phyloP scores from a whole-genome alignment of 2,113 vertebrate genomes.

The Pedetes capensis region DNA sequence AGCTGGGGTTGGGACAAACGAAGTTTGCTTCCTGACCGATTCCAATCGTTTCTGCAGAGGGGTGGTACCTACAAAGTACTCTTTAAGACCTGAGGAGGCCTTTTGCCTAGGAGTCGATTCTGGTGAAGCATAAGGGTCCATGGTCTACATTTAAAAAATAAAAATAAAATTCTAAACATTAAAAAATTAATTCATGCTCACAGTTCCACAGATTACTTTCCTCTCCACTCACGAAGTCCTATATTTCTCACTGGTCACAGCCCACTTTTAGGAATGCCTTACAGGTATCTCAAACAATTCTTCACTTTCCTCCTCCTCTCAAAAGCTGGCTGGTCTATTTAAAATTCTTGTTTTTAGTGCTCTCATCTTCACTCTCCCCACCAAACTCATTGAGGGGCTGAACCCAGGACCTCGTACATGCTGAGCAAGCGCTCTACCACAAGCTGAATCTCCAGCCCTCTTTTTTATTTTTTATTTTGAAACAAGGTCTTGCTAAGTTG shows the following conservation, averaged over 20 bases:
- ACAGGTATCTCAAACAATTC: background rate
- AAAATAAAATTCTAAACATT: slow-evolving; percentile 14
- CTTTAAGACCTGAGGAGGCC: slow-evolving; percentile 24
- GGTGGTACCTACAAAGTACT: slow-evolving; percentile 52
- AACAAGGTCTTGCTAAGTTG: too few relatives aligned
- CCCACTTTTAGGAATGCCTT: background rate
- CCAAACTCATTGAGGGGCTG: too few relatives aligned
- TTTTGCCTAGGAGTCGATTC: slow-evolving; percentile 32
- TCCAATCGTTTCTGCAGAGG: slow-evolving; percentile 69
- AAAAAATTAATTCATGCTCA: background rate
- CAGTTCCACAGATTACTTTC: background rate
- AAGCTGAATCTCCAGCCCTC: too few relatives aligned
- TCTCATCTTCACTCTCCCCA: too few relatives aligned
- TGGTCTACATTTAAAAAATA: slow-evolving; percentile 63
- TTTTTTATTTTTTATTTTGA: too few relatives aligned
- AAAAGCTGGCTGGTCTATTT: background rate
- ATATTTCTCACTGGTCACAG: background rate
- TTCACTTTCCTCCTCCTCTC: background rate
- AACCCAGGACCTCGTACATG: too few relatives aligned
- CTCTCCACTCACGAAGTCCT: background rate
- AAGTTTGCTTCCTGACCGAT: slow-evolving; percentile 65
- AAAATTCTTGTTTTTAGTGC: background rate
- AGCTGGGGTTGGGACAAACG: slow-evolving; percentile 53
- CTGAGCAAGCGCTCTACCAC: too few relatives aligned
- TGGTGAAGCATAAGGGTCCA: slow-evolving; percentile 61